Conservation (phyloP, 1,140 invertebrate genomes). For the Chrysoperla carnea region DNA sequence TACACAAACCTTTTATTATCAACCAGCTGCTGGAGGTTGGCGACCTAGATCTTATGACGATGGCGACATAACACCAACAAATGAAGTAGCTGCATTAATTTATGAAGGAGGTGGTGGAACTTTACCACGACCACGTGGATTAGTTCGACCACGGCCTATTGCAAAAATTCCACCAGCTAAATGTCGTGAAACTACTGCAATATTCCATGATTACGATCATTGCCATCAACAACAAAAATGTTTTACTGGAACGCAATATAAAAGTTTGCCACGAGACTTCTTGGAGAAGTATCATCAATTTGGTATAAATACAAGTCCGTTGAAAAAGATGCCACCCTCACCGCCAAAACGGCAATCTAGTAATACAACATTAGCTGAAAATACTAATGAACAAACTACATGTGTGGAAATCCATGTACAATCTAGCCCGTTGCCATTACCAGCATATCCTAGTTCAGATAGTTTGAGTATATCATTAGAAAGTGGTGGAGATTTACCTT, state of each 20-base stretch:
- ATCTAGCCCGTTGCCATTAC: constrained; percentile 31
- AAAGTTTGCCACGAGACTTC: constrained; percentile 31
- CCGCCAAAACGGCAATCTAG: constrained; percentile 58
- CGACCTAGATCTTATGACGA: constrained; percentile 69
- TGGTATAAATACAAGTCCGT: constrained; percentile 28
- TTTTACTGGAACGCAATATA: constrained; percentile 15
- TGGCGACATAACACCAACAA: constrained; percentile 75
- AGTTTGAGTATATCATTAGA: constrained; percentile 35
- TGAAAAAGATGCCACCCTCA: constrained; percentile 64
- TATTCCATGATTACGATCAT: constrained; percentile 22
- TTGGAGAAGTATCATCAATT: constrained; percentile 13
- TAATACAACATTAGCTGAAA: constrained; percentile 27
- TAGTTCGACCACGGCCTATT: constrained; percentile 66
- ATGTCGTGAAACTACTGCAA: constrained; percentile 17
- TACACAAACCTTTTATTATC: constrained; percentile 29
- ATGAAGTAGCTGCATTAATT: constrained; percentile 38
- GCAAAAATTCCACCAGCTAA: constrained; percentile 61
- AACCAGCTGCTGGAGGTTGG: constrained; percentile 35
- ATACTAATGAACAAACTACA: constrained; percentile 30
- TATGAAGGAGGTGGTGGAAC: constrained; percentile 62
- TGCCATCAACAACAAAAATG: constrained; percentile 19
- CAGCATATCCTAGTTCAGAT: constrained; percentile 39
- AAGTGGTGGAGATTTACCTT: constrained; percentile 31
- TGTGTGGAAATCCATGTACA: constrained; percentile 44
- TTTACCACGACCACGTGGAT: constrained; percentile 60